Base-by-base conservation (phyloP, 2,888 invertebrate species). In the Polymixis lichenea region DNA sequence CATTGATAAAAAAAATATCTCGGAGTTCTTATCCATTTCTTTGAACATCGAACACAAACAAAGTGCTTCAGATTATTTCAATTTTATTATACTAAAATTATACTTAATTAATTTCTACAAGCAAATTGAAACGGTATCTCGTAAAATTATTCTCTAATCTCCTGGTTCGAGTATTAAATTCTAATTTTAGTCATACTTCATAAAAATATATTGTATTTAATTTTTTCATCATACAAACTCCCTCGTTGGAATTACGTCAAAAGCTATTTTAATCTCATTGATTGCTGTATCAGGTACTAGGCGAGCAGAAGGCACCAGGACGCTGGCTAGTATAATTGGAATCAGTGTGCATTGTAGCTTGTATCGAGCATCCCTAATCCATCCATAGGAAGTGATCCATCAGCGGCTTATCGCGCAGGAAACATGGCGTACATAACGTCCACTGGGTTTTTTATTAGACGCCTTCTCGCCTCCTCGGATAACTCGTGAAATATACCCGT, bases 301-400 rank as follows among this genome's bases (percentile, higher is more conserved):
- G 80, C 66, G 38, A 32, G 70, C 74, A 68, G 71, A 64, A 81
- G 72, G 65, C 69, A 70, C 75, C 75, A 70, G 72, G 74, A 55
- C 72, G 32, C 70, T 75, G 66, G 76, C 62, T 66, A 70, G 73
- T 75, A 73, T 84, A 75, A 77, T 72, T 84, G 75, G 84, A 86
- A 84, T 80, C 86, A 84, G 78, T 86, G 86, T 83, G 84, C 79
- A 83, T 73, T 75, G 77, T 86, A 75, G 73, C 81, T 81, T 86
- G 87, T 88, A 89, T 89, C 89, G 84, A 77, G 83, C 83, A 87
- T 86, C 87, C 88, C 87, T 91, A 91, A 91, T 89, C 91, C 87
- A 91, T 89, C 91, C 87, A 76, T 86, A 93, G 96, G 96, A 96
- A 96, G 93, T 93, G 92, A 96, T 96, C 96, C 94, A 95, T 96